Conservation (phyloP, 2,113 vertebrate genomes). For the Cricetomys ansorgei region DNA sequence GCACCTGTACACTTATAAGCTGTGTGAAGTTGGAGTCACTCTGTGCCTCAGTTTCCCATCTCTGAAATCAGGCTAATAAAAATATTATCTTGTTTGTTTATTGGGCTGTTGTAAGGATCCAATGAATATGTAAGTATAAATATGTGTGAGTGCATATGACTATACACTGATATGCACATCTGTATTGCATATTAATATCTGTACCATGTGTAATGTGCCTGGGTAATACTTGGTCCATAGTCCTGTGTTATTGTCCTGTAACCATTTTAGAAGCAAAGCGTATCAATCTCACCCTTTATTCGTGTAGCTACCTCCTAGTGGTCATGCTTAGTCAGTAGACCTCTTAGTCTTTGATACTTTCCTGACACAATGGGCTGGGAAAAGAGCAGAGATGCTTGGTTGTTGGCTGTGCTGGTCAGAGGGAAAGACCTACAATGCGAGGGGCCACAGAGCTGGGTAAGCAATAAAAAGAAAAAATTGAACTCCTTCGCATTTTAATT, state of each 20-base stretch:
- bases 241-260: neutral
- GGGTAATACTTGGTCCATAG: neutral
- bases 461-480: neutral
- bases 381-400: neutral
- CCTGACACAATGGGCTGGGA: neutral
- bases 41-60: neutral
- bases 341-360: neutral
- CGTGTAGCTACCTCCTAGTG: neutral
- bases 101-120: neutral
- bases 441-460: neutral
- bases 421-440: neutral
- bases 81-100: neutral
- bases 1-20: neutral
- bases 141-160: neutral
- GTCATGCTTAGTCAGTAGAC: neutral
- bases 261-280: neutral
- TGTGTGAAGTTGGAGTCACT: neutral
- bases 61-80: neutral
- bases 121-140: neutral
- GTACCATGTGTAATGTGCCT: neutral
- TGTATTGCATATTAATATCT: neutral
- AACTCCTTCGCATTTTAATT: slow-evolving; percentile 33
- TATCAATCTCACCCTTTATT: neutral
- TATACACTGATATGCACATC: neutral
- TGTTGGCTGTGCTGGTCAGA: neutral